phyloP scores from a whole-genome alignment of 1,140 invertebrate genomes.

The Mylabris phalerata region DNA sequence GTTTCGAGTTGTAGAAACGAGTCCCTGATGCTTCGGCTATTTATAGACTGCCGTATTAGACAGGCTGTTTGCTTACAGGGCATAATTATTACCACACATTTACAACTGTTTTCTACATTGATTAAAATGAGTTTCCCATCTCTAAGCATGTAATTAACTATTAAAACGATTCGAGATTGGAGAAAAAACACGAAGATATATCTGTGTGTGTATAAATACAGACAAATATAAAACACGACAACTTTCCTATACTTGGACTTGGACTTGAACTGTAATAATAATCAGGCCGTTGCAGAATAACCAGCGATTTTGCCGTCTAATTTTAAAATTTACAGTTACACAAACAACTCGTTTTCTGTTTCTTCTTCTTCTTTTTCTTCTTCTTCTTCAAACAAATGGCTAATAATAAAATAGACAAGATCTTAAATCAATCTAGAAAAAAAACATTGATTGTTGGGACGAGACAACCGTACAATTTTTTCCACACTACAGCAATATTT shows the following conservation, averaged over 20 bases:
- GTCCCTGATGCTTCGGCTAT: constrained; percentile 6
- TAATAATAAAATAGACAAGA: too few relatives aligned
- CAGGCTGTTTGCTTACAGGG: constrained; percentile 3
- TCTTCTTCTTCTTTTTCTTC: too few relatives aligned
- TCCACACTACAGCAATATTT: too few relatives aligned
- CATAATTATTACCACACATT: constrained; percentile 12
- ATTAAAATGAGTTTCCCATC: constrained; percentile 13
- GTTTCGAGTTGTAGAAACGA: not conserved
- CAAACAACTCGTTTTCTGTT: too few relatives aligned
- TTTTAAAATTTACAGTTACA: not conserved
- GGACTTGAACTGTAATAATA: not conserved
- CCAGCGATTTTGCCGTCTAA: not conserved
- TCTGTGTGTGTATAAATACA: too few relatives aligned
- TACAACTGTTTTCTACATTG: constrained; percentile 7
- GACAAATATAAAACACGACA: too few relatives aligned
- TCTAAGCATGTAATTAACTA: constrained; percentile 1
- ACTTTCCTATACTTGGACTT: constrained; percentile 1
- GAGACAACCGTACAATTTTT: too few relatives aligned
- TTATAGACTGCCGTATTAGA: constrained; percentile 4
- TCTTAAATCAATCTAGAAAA: too few relatives aligned
- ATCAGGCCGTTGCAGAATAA: not conserved
- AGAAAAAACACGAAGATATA: too few relatives aligned
- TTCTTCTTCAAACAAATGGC: too few relatives aligned
- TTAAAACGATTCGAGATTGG: not conserved
- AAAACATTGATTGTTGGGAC: too few relatives aligned